Conservation (phyloP, 92 coral and sea anemone genomes). For the Plumapathes pennacea region DNA sequence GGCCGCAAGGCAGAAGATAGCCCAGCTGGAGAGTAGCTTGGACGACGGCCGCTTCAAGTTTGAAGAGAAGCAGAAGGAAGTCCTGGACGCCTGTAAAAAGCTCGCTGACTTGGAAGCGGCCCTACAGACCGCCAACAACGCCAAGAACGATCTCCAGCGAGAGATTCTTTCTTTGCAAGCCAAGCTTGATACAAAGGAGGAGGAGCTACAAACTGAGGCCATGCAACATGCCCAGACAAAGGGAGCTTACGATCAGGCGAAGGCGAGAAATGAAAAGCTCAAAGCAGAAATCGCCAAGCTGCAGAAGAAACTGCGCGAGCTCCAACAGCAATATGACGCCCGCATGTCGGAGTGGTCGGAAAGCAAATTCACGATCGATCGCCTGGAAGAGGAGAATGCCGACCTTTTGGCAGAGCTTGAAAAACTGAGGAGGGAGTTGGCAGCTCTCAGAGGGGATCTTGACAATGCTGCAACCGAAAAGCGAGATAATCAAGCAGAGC, state of each 20-base stretch:
- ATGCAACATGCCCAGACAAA: slow-evolving; percentile 93
- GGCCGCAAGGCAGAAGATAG: slow-evolving; percentile 88
- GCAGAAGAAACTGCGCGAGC: slow-evolving; percentile 90
- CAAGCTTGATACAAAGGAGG: slow-evolving; percentile 81
- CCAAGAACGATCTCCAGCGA: slow-evolving; percentile 83
- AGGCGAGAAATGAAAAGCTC: slow-evolving; percentile 81
- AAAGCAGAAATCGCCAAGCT: slow-evolving; percentile 86
- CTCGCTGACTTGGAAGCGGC: slow-evolving; percentile 95
- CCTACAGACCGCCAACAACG: slow-evolving; percentile 69
- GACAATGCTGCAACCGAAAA: slow-evolving; percentile 75
- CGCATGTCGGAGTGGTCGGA: slow-evolving; percentile 88
- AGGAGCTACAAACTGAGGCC: slow-evolving; percentile 93
- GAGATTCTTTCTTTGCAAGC: slow-evolving; percentile 82
- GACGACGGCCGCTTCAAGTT: slow-evolving; percentile 83
- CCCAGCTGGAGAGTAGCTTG: slow-evolving; percentile 77
- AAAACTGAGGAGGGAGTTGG: slow-evolving; percentile 78
- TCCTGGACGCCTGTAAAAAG: slow-evolving; percentile 87
- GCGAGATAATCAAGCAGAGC: slow-evolving; percentile 65
- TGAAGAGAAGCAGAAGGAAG: slow-evolving; percentile 81
- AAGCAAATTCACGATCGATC: slow-evolving; percentile 86
- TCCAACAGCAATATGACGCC: slow-evolving; percentile 83
- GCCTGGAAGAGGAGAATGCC: slow-evolving; percentile 79
- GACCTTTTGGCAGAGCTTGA: slow-evolving; percentile 65
- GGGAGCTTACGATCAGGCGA: slow-evolving; percentile 84
- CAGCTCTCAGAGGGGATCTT: slow-evolving; percentile 57